Evolutionary conservation across 2,888 invertebrate species (phyloP).

Genomic region (Lutraria lutraria): DNA sequence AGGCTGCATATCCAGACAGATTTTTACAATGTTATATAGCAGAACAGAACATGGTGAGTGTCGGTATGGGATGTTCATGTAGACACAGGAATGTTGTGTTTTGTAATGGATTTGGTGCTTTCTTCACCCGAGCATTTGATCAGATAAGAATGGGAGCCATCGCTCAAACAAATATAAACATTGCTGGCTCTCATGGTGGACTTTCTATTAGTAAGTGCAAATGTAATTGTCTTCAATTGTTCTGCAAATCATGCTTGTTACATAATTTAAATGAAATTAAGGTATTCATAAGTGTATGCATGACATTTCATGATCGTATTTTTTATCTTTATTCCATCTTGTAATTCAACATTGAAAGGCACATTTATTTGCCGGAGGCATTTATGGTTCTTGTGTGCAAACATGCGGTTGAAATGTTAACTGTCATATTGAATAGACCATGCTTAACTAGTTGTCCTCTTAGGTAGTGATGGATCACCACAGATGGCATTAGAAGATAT

Average conservation of each 20-base stretch:
- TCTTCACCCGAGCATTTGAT: constrained; percentile 98
- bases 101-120: constrained; percentile 98
- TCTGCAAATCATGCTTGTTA: too few species aligned
- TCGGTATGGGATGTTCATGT: constrained; percentile 97
- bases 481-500: constrained; percentile 99
- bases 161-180: constrained; percentile 98
- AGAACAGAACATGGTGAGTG: constrained; percentile 98
- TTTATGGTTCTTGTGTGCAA: neutral
- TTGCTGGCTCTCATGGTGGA: constrained; percentile 98
- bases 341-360: too few species aligned
- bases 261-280: too few species aligned
- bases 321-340: too few species aligned
- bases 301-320: too few species aligned
- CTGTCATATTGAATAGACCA: too few species aligned
- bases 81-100: constrained; percentile 97
- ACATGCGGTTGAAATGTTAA: too few species aligned
- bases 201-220: constrained; percentile 96
- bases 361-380: too few species aligned
- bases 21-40: constrained; percentile 99
- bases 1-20: constrained; percentile 89
- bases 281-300: too few species aligned
- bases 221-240: too few species aligned
- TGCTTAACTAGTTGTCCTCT: neutral
- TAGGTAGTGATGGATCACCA: constrained; percentile 97
- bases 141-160: constrained; percentile 99